Evolutionary conservation across 2,113 vertebrate genomes (phyloP), one percentile per base, ranked within the genome.

Genomic region (Petrocephalus microphthalmus): DNA sequence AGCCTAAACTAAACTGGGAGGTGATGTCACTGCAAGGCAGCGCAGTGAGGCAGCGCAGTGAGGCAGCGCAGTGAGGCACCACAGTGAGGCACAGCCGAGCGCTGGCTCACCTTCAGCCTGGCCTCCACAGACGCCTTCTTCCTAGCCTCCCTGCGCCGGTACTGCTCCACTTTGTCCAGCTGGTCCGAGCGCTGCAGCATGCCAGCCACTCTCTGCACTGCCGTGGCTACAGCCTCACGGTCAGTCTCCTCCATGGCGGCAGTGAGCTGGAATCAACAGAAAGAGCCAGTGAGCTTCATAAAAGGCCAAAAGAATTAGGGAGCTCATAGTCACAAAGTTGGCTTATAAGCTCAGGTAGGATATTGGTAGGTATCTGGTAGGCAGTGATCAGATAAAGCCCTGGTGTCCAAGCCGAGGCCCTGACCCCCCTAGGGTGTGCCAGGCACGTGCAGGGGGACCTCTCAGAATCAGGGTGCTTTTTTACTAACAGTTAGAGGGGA

Each of bases 41-140:
- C 5, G 29, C 33, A 1, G 15, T 74, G 29, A 74, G 5, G 13
- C 17, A 47, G 19, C 20, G 42, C 3, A 42, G 60, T 3, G 1
- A 74, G 29, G 29, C 15, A 3, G 67, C 5, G 29, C 33, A 1
- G 5, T 74, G 29, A 74, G 29, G 29, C 15, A 3, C 29, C 5
- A 13, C 33, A 1, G 15, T 37, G 29, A 74, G 4, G 13, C 17
- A 47, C 7, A 42, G 1, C 10, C 4, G 33, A 37, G 15, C 45
- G 1, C 45, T 11, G 19, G 10, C 8, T 51, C 93, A 99, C 98
- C 96, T 99, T 99, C 42, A 99, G 93, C 3, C 98, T 93, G 88
- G 98, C 98, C 93, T 99, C 98, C 89, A 99, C 98, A 0, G 98
- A 99, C 0, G 98, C 98, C 91, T 99, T 99, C 88, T 99, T 99